Evolutionary conservation across 30 jellyfish, hydroid and myxozoan species (phyloP).

Genomic region (Clytia hemisphaerica): DNA sequence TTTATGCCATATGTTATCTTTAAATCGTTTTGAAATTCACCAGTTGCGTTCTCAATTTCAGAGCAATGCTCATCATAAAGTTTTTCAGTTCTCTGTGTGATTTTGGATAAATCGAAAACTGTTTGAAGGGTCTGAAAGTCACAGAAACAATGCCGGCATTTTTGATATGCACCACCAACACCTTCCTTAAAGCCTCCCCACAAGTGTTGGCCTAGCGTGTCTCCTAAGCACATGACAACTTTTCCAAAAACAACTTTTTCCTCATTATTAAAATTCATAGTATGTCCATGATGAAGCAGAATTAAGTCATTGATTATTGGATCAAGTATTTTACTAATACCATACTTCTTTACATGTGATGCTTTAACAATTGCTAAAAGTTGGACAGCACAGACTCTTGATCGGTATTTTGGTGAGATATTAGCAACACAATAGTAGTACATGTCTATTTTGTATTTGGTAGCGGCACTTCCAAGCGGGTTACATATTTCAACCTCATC

Average conservation of each 20-base stretch:
- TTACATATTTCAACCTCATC: neutral
- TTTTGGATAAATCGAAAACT: neutral
- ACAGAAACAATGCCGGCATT: conserved; percentile 34
- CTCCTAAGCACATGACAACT: conserved; percentile 29
- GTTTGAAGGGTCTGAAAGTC: conserved; percentile 13
- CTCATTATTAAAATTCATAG: neutral
- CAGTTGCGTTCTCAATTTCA: conserved; percentile 15
- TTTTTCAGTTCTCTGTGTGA: conserved; percentile 8
- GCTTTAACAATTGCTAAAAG: neutral
- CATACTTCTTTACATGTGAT: neutral
- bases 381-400: neutral
- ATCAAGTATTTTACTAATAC: neutral
- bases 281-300: neutral
- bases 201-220: conserved; percentile 35
- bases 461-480: neutral
- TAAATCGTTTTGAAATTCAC: neutral
- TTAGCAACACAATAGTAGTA: neutral
- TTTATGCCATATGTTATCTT: conserved; percentile 9
- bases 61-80: neutral
- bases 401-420: neutral
- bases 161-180: conserved; percentile 37
- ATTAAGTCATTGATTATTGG: neutral
- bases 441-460: neutral
- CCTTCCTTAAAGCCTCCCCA: conserved; percentile 49
- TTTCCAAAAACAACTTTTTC: conserved; percentile 18